Evolutionary conservation across 92 coral and sea anemone genomes (phyloP).

Genomic region (Actinernus sp.): DNA sequence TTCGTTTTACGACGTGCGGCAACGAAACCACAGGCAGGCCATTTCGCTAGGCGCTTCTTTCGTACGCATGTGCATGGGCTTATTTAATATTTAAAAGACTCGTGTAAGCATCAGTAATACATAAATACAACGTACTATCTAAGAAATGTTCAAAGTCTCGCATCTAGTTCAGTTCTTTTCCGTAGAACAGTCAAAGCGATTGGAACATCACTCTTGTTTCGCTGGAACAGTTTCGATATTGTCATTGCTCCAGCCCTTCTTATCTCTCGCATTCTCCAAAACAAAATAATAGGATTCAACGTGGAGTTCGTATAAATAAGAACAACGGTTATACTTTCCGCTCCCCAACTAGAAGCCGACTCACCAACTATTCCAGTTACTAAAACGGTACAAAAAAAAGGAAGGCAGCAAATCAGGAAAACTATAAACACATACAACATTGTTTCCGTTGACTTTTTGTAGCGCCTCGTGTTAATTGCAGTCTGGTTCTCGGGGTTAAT

Average conservation of each 20-base stretch:
- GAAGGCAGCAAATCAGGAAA: conserved; percentile 5
- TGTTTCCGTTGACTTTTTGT: conserved; percentile 6
- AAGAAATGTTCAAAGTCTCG: too few species aligned
- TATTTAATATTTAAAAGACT: too few species aligned
- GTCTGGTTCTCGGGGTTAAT: neutral
- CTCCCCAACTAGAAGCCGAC: conserved; percentile 7
- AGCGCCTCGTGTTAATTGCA: neutral
- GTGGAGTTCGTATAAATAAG: conserved; percentile 7
- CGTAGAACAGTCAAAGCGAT: too few species aligned
- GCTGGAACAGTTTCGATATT: too few species aligned
- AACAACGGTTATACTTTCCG: conserved; percentile 3
- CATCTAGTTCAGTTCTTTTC: too few species aligned
- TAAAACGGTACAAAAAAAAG: conserved; percentile 10
- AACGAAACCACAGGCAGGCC: too few species aligned
- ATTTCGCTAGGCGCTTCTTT: too few species aligned
- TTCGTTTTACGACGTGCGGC: too few species aligned
- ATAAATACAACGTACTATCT: too few species aligned
- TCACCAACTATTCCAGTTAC: conserved; percentile 5
- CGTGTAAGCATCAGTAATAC: too few species aligned
- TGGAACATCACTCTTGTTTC: too few species aligned
- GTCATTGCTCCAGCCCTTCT: neutral
- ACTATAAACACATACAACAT: conserved; percentile 8
- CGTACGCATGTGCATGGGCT: too few species aligned
- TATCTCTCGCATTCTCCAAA: conserved; percentile 15
- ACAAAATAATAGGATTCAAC: conserved; percentile 5